Percentiles rank a stretch among this genome's conserved stretches.
These are phyloP conservation scores for Teleiodes luculella DNA, from an alignment of 2,888 invertebrate species.

Conservation along the genomic window DNA sequence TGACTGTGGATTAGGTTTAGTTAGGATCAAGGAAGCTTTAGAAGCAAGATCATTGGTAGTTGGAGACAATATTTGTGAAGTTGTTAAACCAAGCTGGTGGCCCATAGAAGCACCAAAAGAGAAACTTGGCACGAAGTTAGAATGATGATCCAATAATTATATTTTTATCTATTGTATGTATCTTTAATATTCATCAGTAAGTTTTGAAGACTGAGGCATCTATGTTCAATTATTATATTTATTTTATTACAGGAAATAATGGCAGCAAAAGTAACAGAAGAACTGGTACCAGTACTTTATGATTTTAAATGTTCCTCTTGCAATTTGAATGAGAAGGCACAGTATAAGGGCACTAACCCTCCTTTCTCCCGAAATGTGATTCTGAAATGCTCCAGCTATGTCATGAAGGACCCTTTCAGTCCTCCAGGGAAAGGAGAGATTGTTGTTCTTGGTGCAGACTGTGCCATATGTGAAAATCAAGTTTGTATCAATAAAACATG, in stretches of 20 bases:
- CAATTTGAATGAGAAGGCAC: conserved; percentile 82
- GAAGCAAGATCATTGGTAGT: conserved; percentile 78
- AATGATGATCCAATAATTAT: conserved; percentile 28
- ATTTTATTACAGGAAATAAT: conserved; percentile 26
- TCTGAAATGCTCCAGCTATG: conserved; percentile 85
- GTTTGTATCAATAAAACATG: conserved; percentile 87
- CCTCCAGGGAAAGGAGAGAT: conserved; percentile 86
- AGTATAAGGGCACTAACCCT: conserved; percentile 87
- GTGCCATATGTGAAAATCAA: conserved; percentile 81
- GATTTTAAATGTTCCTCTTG: conserved; percentile 84
- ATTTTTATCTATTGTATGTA: conserved; percentile 10
- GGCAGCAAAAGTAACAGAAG: conserved; percentile 44
- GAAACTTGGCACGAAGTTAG: conserved; percentile 35
- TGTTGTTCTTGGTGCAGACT: conserved; percentile 87
- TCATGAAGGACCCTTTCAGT: conserved; percentile 92
- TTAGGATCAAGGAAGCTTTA: conserved; percentile 85
- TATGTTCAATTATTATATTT: not conserved
- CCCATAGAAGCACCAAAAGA: conserved; percentile 84
- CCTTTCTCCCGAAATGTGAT: conserved; percentile 84
- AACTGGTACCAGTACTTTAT: conserved; percentile 36
- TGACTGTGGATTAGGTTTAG: conserved; percentile 83
- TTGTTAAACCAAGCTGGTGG: conserved; percentile 89
- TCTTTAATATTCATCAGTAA: not conserved
- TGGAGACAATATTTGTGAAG: conserved; percentile 73
- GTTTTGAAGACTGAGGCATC: not conserved